Percentiles rank a stretch among this genome's conserved stretches.
These are phyloP conservation scores for Osmerus eperlanus DNA, from an alignment of 2,113 vertebrate species.

Conservation along the genomic window DNA sequence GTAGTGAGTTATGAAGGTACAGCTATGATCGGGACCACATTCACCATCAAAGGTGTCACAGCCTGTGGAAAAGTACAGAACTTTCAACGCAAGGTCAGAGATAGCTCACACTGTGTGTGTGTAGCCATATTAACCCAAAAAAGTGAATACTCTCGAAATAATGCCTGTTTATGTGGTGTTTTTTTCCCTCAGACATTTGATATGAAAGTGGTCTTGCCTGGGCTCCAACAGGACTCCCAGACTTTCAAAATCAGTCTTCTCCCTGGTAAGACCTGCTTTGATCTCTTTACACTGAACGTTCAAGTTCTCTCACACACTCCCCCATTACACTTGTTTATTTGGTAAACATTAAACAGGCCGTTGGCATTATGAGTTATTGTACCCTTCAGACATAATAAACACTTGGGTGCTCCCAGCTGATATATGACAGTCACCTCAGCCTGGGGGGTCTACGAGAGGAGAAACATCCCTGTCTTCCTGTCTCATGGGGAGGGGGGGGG, in stretches of 20 bases:
- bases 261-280: slow-evolving; percentile 75
- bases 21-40: slow-evolving; percentile 55
- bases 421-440: neutral
- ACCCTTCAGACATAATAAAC: neutral
- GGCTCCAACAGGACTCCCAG: slow-evolving; percentile 77
- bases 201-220: slow-evolving; percentile 80
- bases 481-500: neutral
- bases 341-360: neutral
- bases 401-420: neutral
- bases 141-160: neutral
- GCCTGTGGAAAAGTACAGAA: slow-evolving; percentile 75
- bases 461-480: slow-evolving; percentile 6
- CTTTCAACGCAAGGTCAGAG: slow-evolving; percentile 79
- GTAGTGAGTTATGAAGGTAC: slow-evolving; percentile 69
- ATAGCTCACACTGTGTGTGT: neutral
- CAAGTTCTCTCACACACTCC: neutral
- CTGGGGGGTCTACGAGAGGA: neutral
- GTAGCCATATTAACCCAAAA: neutral
- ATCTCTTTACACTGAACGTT: neutral
- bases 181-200: slow-evolving; percentile 70
- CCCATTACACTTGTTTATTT: neutral
- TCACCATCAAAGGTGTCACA: slow-evolving; percentile 76
- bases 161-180: neutral
- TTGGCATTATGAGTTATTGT: neutral
- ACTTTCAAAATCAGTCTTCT: slow-evolving; percentile 75